phyloP scores from a whole-genome alignment of 2,888 invertebrate species.

The Steinernema hermaphroditum region DNA sequence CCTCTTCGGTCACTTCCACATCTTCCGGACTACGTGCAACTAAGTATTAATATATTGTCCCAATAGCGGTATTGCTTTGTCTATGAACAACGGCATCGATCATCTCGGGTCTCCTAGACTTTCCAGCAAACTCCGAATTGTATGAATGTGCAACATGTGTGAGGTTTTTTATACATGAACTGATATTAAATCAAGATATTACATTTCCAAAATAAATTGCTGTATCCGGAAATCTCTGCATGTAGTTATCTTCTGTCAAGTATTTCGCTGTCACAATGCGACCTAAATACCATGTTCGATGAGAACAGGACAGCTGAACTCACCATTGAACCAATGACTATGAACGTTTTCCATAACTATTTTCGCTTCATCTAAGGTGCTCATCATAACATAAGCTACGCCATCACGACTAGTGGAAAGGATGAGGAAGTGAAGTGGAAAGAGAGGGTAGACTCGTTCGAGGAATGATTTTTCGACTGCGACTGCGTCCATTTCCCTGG shows the following conservation, averaged over 20 bases:
- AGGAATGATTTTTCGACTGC: background rate
- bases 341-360: slow-evolving; percentile 16
- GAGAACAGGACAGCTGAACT: background rate
- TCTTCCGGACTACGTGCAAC: too few relatives aligned
- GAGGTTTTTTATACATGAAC: too few relatives aligned
- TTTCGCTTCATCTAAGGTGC: background rate
- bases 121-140: too few relatives aligned
- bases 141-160: too few relatives aligned
- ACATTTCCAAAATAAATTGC: background rate
- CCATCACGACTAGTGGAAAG: background rate
- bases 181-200: background rate
- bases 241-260: slow-evolving; percentile 9
- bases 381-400: slow-evolving; percentile 17
- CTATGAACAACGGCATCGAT: too few relatives aligned
- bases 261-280: slow-evolving; percentile 18
- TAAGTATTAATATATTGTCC: too few relatives aligned
- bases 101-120: too few relatives aligned
- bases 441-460: background rate
- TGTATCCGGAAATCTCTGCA: background rate
- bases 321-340: slow-evolving; percentile 26
- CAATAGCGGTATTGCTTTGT: too few relatives aligned
- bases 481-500: background rate
- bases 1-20: too few relatives aligned
- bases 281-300: background rate
- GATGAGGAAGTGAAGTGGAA: slow-evolving; percentile 2